Evolutionary conservation across 2,113 vertebrate genomes (phyloP).

Genomic region (Barbus barbus): DNA sequence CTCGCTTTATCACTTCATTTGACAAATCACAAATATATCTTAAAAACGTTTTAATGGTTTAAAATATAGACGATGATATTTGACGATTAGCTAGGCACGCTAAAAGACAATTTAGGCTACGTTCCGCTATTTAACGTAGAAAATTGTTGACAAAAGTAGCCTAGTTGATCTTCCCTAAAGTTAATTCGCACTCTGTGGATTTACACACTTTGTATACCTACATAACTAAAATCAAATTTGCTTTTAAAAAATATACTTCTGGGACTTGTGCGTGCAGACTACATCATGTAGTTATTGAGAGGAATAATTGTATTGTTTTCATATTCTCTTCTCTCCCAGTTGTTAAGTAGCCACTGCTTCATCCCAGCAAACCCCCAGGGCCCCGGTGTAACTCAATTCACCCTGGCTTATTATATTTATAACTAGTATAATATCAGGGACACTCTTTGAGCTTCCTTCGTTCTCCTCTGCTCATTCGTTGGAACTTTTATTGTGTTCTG

Average conservation of each 20-base stretch:
- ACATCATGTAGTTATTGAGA: constrained; percentile 40
- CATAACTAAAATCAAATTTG: constrained; percentile 31
- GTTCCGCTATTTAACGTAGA: not conserved
- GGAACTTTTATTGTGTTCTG: not conserved
- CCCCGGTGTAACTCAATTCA: constrained; percentile 47
- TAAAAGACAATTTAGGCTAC: not conserved
- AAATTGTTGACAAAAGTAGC: not conserved
- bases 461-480: not conserved
- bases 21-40: not conserved
- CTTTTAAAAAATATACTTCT: constrained; percentile 18
- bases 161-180: not conserved
- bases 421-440: constrained; percentile 38
- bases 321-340: constrained; percentile 36
- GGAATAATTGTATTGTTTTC: constrained; percentile 52
- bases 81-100: not conserved
- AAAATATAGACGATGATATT: not conserved
- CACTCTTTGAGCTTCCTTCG: constrained; percentile 18
- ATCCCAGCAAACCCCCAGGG: constrained; percentile 39
- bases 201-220: not conserved
- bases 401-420: constrained; percentile 42
- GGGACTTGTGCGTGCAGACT: constrained; percentile 29
- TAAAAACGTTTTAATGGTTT: not conserved
- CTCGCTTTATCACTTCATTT: not conserved
- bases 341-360: constrained; percentile 48
- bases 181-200: not conserved